phyloP scores from a whole-genome alignment of 2,888 invertebrate genomes.

The Oxytorus armatus region DNA sequence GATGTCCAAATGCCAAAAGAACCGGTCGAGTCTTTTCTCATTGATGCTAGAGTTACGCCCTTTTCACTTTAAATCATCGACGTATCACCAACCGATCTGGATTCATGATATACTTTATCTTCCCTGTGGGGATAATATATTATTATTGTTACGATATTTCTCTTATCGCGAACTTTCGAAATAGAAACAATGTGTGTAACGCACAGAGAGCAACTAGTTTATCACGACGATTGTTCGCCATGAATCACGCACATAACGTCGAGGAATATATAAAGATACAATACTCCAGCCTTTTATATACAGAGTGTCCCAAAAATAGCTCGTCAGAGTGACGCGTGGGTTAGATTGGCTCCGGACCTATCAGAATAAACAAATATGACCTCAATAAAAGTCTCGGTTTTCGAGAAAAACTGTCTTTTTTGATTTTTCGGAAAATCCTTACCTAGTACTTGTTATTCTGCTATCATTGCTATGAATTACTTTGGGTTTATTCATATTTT shows the following conservation, averaged over 20 bases:
- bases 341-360: too few species aligned
- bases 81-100: background rate
- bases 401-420: too few species aligned
- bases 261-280: too few species aligned
- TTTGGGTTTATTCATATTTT: too few species aligned
- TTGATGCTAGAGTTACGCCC: background rate
- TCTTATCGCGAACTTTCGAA: slow-evolving; percentile 36
- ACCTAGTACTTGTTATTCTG: too few species aligned
- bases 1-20: background rate
- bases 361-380: too few species aligned
- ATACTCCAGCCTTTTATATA: too few species aligned
- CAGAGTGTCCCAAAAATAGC: too few species aligned
- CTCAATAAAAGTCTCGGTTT: too few species aligned
- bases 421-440: too few species aligned
- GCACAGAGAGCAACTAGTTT: slow-evolving; percentile 19
- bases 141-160: slow-evolving; percentile 17
- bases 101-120: slow-evolving; percentile 17
- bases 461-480: too few species aligned
- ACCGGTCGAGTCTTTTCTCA: background rate
- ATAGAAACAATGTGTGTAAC: slow-evolving; percentile 39
- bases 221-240: slow-evolving; percentile 41
- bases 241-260: background rate
- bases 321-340: too few species aligned
- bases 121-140: slow-evolving; percentile 11
- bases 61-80: background rate